Evolutionary conservation across 1,140 invertebrate genomes (phyloP).

Genomic region (Cataglyphis hispanica): DNA sequence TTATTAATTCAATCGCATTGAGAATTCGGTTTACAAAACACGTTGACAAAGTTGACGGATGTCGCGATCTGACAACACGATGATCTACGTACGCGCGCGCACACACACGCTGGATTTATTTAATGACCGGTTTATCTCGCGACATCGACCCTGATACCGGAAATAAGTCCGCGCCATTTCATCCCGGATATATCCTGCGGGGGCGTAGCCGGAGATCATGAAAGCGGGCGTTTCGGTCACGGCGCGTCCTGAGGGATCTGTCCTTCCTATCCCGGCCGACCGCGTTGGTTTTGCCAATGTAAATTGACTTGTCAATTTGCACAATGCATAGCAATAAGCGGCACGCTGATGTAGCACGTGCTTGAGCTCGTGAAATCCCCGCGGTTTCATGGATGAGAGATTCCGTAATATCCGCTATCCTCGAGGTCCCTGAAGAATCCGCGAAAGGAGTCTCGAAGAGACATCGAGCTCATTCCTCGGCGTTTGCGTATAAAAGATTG

Average conservation of each 20-base stretch:
- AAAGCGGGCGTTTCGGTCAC: slow-evolving; percentile 45
- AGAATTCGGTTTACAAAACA: slow-evolving; percentile 43
- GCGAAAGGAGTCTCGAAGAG: slow-evolving; percentile 4
- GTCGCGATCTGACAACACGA: not conserved
- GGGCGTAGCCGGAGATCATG: slow-evolving; percentile 36
- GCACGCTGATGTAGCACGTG: slow-evolving; percentile 54
- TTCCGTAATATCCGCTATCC: slow-evolving; percentile 37
- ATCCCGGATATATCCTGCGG: slow-evolving; percentile 42
- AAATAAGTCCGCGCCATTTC: slow-evolving; percentile 60
- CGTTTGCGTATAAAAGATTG: not conserved
- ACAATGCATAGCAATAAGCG: slow-evolving; percentile 58
- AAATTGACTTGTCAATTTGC: slow-evolving; percentile 69
- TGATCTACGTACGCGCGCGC: not conserved
- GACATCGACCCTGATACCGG: slow-evolving; percentile 51
- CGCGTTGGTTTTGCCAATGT: slow-evolving; percentile 64
- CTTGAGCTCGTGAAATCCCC: slow-evolving; percentile 19
- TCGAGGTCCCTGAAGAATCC: not conserved
- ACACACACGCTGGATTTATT: slow-evolving; percentile 20
- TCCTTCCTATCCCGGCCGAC: slow-evolving; percentile 24
- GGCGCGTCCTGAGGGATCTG: slow-evolving; percentile 47
- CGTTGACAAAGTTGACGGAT: slow-evolving; percentile 13
- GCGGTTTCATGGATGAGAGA: slow-evolving; percentile 54
- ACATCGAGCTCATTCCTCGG: not conserved
- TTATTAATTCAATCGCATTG: slow-evolving; percentile 35
- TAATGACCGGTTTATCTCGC: slow-evolving; percentile 55